A percentile compares a stretch with the other conserved stretches of the same genome.
phyloP scores from a whole-genome alignment of 2,888 invertebrate genomes.

The Eulithis prunata region DNA sequence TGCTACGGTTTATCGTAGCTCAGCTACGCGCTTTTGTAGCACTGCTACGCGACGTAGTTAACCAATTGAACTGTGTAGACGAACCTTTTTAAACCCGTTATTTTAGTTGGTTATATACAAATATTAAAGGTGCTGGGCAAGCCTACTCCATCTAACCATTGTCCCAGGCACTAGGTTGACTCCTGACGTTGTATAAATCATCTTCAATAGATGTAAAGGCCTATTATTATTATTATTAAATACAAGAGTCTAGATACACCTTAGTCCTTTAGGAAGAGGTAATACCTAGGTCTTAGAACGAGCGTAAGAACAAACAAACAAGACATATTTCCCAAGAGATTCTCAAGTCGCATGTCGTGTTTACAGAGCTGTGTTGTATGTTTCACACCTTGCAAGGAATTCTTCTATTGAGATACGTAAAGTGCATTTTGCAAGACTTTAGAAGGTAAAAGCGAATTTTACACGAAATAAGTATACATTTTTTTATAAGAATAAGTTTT shows the following conservation, averaged over 20 bases:
- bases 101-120: no score
- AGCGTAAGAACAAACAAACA: conserved; percentile 51
- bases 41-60: background rate
- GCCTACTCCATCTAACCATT: no score
- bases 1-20: background rate
- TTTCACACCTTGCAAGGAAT: conserved; percentile 10
- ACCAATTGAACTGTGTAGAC: no score
- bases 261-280: background rate
- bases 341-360: conserved; percentile 52
- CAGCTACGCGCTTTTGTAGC: conserved; percentile 2
- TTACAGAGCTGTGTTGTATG: conserved; percentile 34
- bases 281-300: conserved; percentile 9
- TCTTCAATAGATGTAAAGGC: no score
- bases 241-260: no score
- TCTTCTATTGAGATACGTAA: conserved; percentile 3
- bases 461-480: no score
- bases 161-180: no score
- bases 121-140: no score
- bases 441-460: background rate
- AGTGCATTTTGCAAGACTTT: background rate
- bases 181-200: no score
- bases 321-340: conserved; percentile 67
- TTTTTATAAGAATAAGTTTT: no score
- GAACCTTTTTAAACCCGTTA: no score
- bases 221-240: no score